phyloP scores from a whole-genome alignment of 2,113 vertebrate species.

The Apteryx mantelli region DNA sequence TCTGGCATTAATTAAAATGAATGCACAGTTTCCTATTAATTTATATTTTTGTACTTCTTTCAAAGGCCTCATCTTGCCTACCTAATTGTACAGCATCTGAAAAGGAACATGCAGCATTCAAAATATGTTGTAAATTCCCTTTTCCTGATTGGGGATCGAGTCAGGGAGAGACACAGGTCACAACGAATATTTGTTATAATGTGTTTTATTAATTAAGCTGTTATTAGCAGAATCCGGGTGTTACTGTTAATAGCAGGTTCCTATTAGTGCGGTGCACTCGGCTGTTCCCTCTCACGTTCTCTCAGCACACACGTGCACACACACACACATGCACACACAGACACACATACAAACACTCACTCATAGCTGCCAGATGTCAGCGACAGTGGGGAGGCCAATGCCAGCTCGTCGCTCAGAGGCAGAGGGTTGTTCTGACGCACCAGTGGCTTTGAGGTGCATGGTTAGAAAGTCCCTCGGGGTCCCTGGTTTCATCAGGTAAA shows the following conservation, averaged over 20 bases:
- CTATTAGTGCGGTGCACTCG: neutral
- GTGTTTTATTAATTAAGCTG: neutral
- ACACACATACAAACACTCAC: no score
- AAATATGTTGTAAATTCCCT: neutral
- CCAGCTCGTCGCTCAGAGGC: no score
- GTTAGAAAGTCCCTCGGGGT: no score
- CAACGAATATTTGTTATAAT: neutral
- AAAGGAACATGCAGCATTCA: neutral
- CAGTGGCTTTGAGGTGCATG: no score
- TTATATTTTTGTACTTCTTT: neutral
- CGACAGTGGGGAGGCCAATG: neutral
- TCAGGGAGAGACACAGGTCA: neutral
- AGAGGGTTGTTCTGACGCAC: no score
- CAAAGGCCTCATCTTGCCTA: neutral
- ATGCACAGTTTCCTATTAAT: neutral
- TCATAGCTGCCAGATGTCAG: no score
- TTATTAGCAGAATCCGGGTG: neutral
- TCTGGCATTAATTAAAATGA: slow-evolving; percentile 12
- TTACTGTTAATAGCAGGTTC: neutral
- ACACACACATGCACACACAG: no score
- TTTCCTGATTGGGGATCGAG: neutral
- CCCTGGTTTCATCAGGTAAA: no score
- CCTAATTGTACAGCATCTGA: neutral
- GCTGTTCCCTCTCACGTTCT: rapidly evolving
- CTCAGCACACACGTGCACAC: neutral